These are phyloP conservation scores for Proctacanthus coquilletti DNA, from an alignment of 1,140 invertebrate genomes.

Conservation along the genomic window DNA sequence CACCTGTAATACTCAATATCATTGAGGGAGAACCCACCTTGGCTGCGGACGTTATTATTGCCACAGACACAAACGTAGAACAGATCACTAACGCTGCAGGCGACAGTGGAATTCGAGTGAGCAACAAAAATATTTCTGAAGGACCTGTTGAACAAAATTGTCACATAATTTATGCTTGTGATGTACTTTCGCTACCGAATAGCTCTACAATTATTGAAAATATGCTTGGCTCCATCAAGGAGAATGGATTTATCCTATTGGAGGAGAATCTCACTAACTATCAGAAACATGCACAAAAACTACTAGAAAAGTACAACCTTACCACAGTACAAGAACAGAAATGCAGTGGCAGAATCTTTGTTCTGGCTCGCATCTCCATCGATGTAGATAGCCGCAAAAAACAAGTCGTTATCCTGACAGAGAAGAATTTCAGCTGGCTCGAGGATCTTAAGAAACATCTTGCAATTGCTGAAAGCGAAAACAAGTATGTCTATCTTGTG, in stretches of 20 bases:
- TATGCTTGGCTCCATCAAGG: conserved; percentile 43
- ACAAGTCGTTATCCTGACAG: conserved; percentile 34
- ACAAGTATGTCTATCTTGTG: conserved; percentile 52
- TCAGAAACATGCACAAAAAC: conserved; percentile 29
- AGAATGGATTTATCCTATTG: conserved; percentile 59
- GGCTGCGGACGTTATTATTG: conserved; percentile 40
- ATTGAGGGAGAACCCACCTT: conserved; percentile 50
- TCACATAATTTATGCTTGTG: conserved; percentile 45
- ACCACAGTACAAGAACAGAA: conserved; percentile 32
- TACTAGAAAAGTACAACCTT: conserved; percentile 33
- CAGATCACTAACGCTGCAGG: conserved; percentile 21
- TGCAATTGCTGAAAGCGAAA: conserved; percentile 38
- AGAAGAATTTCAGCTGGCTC: conserved; percentile 65
- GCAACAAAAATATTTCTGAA: conserved; percentile 35
- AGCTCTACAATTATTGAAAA: conserved; percentile 37
- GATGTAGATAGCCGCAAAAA: conserved; percentile 21
- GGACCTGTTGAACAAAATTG: conserved; percentile 44
- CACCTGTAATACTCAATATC: conserved; percentile 38
- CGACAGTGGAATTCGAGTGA: conserved; percentile 37
- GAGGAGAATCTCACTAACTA: conserved; percentile 47
- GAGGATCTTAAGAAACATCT: conserved; percentile 57
- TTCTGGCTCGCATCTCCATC: conserved; percentile 39
- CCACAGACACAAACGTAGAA: conserved; percentile 34
- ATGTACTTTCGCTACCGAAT: conserved; percentile 37
- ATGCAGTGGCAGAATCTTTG: conserved; percentile 37